Evolutionary conservation across 2,888 invertebrate genomes (phyloP).

Genomic region (Drosophila cyrtoloma): DNA sequence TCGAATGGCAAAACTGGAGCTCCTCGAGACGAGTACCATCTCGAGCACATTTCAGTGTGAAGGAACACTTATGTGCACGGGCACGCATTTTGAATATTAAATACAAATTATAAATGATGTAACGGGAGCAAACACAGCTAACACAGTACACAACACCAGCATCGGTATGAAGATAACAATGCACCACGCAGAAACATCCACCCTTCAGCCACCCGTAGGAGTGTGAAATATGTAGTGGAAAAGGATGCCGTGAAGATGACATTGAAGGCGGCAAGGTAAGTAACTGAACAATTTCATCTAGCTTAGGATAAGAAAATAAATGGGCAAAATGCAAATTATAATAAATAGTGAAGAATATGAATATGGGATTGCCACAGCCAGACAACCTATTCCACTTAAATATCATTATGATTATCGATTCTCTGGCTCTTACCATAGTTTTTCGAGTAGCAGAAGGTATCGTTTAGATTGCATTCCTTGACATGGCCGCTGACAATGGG

Average conservation of each 20-base stretch:
- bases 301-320: neutral
- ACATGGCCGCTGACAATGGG: conserved; percentile 71
- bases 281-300: conserved; percentile 1
- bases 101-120: conserved; percentile 57
- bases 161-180: conserved; percentile 14
- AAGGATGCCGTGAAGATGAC: conserved; percentile 14
- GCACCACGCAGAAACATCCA: conserved; percentile 9
- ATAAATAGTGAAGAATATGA: neutral
- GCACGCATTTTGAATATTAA: conserved; percentile 58
- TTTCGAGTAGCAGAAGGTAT: conserved; percentile 80
- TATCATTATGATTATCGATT: neutral
- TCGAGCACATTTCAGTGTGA: conserved; percentile 2
- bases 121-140: conserved; percentile 23
- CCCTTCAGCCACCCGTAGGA: conserved; percentile 5
- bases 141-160: neutral
- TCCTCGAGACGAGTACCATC: neutral
- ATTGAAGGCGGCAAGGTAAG: conserved; percentile 9
- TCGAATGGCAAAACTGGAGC: conserved; percentile 12
- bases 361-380: neutral
- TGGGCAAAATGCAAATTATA: neutral
- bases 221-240: conserved; percentile 28
- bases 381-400: neutral
- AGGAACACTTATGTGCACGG: conserved; percentile 15
- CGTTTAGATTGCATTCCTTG: conserved; percentile 82
- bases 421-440: conserved; percentile 78